Conservation (phyloP, 2,888 invertebrate genomes). For the Amiota minor region DNA sequence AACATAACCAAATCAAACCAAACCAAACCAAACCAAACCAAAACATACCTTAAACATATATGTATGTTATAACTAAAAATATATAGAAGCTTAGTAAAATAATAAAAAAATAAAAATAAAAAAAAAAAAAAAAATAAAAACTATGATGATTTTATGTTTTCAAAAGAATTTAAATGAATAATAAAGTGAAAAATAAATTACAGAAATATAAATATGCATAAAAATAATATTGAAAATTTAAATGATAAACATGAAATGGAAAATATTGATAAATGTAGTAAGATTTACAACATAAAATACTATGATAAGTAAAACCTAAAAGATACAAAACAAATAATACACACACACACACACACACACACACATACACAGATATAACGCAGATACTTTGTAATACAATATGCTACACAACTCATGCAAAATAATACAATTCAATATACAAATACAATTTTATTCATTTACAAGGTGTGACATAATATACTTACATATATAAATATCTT, state of each 20-base stretch:
- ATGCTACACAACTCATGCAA: neutral
- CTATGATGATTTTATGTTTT: constrained; percentile 7
- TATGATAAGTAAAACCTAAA: constrained; percentile 13
- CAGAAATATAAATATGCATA: constrained; percentile 31
- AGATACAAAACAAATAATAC: constrained; percentile 38
- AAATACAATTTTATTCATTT: neutral
- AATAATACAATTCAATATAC: no score
- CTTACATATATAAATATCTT: neutral
- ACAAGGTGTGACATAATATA: neutral
- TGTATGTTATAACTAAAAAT: constrained; percentile 18
- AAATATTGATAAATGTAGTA: constrained; percentile 11
- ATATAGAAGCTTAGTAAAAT: neutral
- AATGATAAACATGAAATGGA: constrained; percentile 37
- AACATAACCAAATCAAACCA: constrained; percentile 2
- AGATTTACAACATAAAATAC: constrained; percentile 12
- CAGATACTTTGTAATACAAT: no score
- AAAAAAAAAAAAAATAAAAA: constrained; percentile 35
- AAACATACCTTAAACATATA: constrained; percentile 34
- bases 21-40: constrained; percentile 3
- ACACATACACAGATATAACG: neutral
- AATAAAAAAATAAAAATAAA: constrained; percentile 32
- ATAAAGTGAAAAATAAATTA: constrained; percentile 22
- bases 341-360: constrained; percentile 37
- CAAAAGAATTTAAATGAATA: neutral
- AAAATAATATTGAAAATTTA: constrained; percentile 32